Evolutionary conservation across 2,113 vertebrate genomes (phyloP).

Genomic region (Apteryx owenii): DNA sequence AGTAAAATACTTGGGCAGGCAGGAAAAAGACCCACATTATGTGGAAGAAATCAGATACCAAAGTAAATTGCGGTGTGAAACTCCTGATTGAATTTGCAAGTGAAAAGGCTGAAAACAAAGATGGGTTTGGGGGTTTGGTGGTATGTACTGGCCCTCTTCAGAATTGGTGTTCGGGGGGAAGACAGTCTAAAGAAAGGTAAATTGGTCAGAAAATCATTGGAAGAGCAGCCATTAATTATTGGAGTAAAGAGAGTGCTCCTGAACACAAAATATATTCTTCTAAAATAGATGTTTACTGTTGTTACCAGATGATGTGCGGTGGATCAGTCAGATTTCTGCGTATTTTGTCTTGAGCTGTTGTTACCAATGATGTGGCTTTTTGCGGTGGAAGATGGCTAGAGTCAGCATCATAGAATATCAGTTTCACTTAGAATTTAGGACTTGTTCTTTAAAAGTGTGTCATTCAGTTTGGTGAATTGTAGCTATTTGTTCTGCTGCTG

Average conservation of each 20-base stretch:
- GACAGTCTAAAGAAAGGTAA: background rate
- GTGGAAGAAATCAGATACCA: background rate
- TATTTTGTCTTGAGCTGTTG: background rate
- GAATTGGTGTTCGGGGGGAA: accelerated
- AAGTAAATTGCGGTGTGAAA: background rate
- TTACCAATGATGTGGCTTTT: background rate
- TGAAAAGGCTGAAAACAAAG: background rate
- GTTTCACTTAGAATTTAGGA: no score
- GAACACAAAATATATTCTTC: background rate
- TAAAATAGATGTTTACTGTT: background rate
- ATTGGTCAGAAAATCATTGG: background rate
- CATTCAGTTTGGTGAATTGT: background rate
- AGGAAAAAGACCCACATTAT: no score
- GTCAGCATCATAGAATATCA: no score
- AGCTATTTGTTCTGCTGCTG: background rate
- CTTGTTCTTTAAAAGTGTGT: background rate
- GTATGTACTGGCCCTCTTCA: background rate
- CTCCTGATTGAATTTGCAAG: background rate
- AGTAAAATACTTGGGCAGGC: background rate
- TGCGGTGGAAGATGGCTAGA: background rate
- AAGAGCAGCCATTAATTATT: background rate
- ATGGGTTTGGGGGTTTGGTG: background rate
- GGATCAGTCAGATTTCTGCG: background rate
- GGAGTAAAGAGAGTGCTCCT: background rate
- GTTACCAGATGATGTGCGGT: background rate